Base-by-base conservation (phyloP, 2,797 vertebrate species). In the Semaprochilodus insignis region DNA sequence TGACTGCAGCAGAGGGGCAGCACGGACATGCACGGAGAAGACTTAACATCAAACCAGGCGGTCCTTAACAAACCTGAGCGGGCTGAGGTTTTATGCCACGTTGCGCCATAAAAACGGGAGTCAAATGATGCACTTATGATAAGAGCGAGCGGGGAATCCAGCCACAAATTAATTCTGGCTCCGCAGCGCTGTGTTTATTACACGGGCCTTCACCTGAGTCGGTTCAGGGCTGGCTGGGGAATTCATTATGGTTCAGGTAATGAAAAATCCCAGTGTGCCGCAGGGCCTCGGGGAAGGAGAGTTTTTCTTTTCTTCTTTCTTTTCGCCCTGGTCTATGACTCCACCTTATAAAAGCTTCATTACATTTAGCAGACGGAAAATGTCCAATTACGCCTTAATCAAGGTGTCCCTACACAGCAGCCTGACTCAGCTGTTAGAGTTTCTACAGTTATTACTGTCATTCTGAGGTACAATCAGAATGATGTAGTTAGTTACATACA, bases 231-330 rank as follows among this genome's bases (percentile, higher is more conserved):
- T 11, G 67, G 7, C 21, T 62, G 21, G 21, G 66, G 73, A 86
- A 83, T 82, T 81, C 69, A 84, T 84, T 86, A 75, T 36, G 40
- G 48, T 78, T 57, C 78, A 44, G 52, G 72, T 78, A 82, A 86
- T 86, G 81, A 80, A 84, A 80, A 83, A 72, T n/a, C 74, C 75
- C 69, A 71, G 14, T 0, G 48, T 70, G 80, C 81, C 4, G 23
- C 21, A 5, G n/a, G 36, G 77, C 44, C 77, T 81, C 16, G 1
- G 78, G 74, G 76, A 78, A 48, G 60, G 10, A 60, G 52, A 34
- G 25, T 59, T 69, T 74, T 65, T 65, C 21, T 25, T 66, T 51
- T 66, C 55, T 40, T 54, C 57, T 17, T 48, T 15, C 21, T 8
- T 48, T 40, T 40, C 27, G 21, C 25, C 31, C 55, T 57, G 15